Conservation (phyloP, 2,888 invertebrate genomes). For the Callinectes sapidus region DNA sequence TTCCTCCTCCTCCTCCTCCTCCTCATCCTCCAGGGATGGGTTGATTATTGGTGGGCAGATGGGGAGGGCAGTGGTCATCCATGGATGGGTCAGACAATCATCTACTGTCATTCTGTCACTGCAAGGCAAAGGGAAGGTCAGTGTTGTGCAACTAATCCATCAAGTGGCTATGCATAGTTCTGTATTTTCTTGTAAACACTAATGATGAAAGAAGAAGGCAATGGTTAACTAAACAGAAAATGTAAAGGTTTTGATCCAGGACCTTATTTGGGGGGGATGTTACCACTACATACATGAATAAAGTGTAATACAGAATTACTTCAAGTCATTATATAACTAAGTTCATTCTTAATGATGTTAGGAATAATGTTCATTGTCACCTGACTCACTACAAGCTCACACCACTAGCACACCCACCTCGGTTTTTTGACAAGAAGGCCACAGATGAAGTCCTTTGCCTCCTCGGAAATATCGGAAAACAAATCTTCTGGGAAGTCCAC, state of each 20-base stretch:
- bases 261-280: too few species aligned
- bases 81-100: constrained; percentile 69
- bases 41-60: constrained; percentile 41
- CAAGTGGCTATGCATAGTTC: neutral
- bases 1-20: constrained; percentile 53
- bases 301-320: too few species aligned
- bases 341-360: too few species aligned
- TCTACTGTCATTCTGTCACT: constrained; percentile 71
- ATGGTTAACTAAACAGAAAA: too few species aligned
- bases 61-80: constrained; percentile 60
- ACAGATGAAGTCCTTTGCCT: constrained; percentile 77
- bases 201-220: too few species aligned
- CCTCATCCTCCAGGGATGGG: constrained; percentile 47
- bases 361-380: too few species aligned
- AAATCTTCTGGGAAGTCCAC: constrained; percentile 83
- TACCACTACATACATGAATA: too few species aligned
- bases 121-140: constrained; percentile 50
- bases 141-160: neutral
- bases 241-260: too few species aligned
- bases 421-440: constrained; percentile 81
- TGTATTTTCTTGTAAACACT: too few species aligned
- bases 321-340: too few species aligned
- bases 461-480: constrained; percentile 80
- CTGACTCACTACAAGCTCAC: too few species aligned
- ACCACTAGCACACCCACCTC: constrained; percentile 77